A percentile compares a stretch with the other conserved stretches of the same genome.
These are phyloP conservation scores for Haliclona indistincta DNA, from an alignment of 37 sponge, comb jelly and placozoan genomes.

Conservation along the genomic window DNA sequence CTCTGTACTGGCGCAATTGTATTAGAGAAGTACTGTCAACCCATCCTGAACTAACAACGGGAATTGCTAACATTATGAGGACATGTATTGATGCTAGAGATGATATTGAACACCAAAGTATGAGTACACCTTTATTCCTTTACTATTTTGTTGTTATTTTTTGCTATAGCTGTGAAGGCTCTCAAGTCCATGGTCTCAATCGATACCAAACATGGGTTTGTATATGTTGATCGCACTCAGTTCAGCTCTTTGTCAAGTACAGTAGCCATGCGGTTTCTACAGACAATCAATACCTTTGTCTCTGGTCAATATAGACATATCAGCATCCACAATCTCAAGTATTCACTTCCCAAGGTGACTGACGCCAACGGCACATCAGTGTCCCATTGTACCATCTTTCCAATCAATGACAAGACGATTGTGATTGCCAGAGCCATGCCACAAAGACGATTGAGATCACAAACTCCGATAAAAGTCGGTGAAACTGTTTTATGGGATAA, in stretches of 20 bases:
- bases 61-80: neutral
- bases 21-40: slow-evolving; percentile 27
- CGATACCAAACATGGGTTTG: neutral
- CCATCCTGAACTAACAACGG: slow-evolving; percentile 16
- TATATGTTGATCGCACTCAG: neutral
- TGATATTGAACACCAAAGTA: slow-evolving; percentile 30
- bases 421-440: slow-evolving; percentile 2
- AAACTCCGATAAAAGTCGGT: slow-evolving; percentile 34
- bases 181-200: neutral
- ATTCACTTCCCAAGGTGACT: neutral
- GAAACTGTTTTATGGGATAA: slow-evolving; percentile 63
- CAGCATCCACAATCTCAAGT: no score
- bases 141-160: no score
- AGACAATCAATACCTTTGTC: neutral
- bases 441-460: neutral
- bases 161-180: neutral
- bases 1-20: slow-evolving; percentile 23
- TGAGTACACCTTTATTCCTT: no score
- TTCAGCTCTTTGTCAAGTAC: neutral
- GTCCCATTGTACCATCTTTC: slow-evolving; percentile 10
- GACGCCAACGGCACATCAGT: neutral
- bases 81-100: neutral
- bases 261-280: slow-evolving; percentile 9
- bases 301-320: no score
- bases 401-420: neutral